Percentiles rank a stretch among this genome's conserved stretches.
phyloP scores from a whole-genome alignment of 2,797 vertebrate species.

The Sandelia bainsii region DNA sequence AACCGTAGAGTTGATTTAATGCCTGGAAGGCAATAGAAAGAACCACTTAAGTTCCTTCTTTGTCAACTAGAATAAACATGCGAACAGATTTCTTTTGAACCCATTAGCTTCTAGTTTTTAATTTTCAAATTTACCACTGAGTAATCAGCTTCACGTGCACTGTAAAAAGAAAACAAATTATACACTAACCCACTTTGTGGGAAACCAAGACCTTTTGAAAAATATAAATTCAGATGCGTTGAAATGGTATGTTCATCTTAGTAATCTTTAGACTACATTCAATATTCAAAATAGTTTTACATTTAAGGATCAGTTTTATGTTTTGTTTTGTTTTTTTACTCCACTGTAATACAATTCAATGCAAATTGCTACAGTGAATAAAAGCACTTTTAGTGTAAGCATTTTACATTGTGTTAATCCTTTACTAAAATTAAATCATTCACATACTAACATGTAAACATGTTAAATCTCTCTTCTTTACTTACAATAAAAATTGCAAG shows the following conservation, averaged over 20 bases:
- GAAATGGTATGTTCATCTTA: slow-evolving; percentile 2
- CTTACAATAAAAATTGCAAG: too few species aligned
- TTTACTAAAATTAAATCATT: slow-evolving; percentile 6
- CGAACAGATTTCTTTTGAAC: slow-evolving; percentile 4
- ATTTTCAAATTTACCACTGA: slow-evolving; percentile 24
- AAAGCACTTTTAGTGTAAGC: slow-evolving; percentile 51
- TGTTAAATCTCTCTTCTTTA: too few species aligned
- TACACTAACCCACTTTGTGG: slow-evolving; percentile 27
- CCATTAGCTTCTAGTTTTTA: slow-evolving; percentile 14
- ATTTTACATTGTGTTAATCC: slow-evolving; percentile 12
- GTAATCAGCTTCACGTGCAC: slow-evolving; percentile 20
- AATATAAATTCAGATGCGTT: slow-evolving; percentile 38
- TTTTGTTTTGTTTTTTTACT: slow-evolving; percentile 13
- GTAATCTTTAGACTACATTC: slow-evolving; percentile 3
- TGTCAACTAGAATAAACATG: not conserved
- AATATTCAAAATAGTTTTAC: slow-evolving; percentile 10
- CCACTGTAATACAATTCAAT: slow-evolving; percentile 25
- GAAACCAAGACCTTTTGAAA: slow-evolving; percentile 10
- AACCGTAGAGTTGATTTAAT: slow-evolving; percentile 21
- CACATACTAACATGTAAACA: too few species aligned
- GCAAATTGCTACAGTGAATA: slow-evolving; percentile 53
- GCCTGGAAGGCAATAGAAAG: slow-evolving; percentile 15
- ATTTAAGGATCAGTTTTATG: slow-evolving; percentile 22
- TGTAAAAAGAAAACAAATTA: slow-evolving; percentile 32
- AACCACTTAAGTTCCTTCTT: slow-evolving; percentile 3